Evolutionary conservation across 2,113 vertebrate species (phyloP).

Genomic region (Lophius piscatorius): DNA sequence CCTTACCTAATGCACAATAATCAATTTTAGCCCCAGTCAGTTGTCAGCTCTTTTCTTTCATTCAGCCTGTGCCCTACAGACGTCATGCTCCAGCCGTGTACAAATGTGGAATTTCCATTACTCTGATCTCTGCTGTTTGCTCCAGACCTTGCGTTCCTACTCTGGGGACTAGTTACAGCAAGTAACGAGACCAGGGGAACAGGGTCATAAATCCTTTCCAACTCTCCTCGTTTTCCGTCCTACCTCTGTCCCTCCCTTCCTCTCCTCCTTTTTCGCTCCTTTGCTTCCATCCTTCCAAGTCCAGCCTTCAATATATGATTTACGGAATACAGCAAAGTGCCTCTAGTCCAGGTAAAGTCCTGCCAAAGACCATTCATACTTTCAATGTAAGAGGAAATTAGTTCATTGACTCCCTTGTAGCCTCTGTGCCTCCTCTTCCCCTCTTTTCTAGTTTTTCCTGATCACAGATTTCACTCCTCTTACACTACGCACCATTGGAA

Average conservation of each 20-base stretch:
- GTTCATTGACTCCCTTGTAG: slow-evolving; percentile 16
- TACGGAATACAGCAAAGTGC: slow-evolving; percentile 42
- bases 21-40: slow-evolving; percentile 1
- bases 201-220: slow-evolving; percentile 76
- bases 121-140: slow-evolving; percentile 58
- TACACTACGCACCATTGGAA: slow-evolving; percentile 47
- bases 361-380: slow-evolving; percentile 33
- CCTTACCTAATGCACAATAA: slow-evolving; percentile 21
- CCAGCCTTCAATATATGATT: slow-evolving; percentile 41
- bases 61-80: slow-evolving; percentile 44
- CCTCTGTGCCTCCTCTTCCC: slow-evolving; percentile 11
- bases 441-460: slow-evolving; percentile 45
- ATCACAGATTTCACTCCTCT: slow-evolving; percentile 44
- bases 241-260: slow-evolving; percentile 28
- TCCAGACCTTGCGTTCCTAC: slow-evolving; percentile 67
- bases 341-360: slow-evolving; percentile 1
- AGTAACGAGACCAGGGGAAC: slow-evolving; percentile 76
- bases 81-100: slow-evolving; percentile 47
- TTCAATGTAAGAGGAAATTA: slow-evolving; percentile 47
- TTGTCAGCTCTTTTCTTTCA: slow-evolving; percentile 6
- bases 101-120: slow-evolving; percentile 80
- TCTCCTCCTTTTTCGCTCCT: slow-evolving; percentile 24
- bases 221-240: slow-evolving; percentile 60
- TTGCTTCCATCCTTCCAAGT: slow-evolving; percentile 37
- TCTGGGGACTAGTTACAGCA: slow-evolving; percentile 79